A percentile compares a stretch with the other conserved stretches of the same genome.
Conservation (phyloP, 2,113 vertebrate genomes). For the Rafetus swinhoei region DNA sequence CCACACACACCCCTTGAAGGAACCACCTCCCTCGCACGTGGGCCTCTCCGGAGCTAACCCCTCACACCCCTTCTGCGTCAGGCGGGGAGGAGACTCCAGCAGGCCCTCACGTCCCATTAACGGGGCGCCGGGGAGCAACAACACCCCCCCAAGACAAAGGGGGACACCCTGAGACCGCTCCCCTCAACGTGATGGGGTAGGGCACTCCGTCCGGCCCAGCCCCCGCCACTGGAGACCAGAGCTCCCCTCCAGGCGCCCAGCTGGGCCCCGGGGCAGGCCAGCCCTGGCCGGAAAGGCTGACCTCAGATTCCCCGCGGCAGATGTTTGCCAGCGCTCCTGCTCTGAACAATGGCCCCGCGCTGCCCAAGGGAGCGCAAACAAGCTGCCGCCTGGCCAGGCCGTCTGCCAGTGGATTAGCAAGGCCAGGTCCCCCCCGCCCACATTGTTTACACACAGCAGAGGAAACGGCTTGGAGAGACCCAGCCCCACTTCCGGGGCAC, state of each 20-base stretch:
- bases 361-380: neutral
- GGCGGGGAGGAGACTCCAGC: neutral
- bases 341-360: neutral
- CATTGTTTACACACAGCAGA: conserved; percentile 11
- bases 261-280: neutral
- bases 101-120: neutral
- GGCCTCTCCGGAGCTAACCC: too few relatives aligned
- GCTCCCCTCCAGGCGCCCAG: neutral
- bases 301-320: fast-evolving
- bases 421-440: neutral
- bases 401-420: neutral
- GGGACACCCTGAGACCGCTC: neutral
- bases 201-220: neutral
- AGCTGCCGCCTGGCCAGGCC: neutral
- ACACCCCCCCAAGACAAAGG: neutral
- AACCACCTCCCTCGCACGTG: too few relatives aligned
- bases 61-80: neutral
- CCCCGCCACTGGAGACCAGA: neutral
- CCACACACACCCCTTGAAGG: neutral
- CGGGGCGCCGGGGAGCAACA: neutral
- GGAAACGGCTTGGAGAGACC: conserved; percentile 53
- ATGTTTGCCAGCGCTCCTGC: neutral
- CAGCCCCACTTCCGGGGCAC: conserved; percentile 41
- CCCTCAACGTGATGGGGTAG: neutral
- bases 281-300: neutral